Evolutionary conservation across 2,888 invertebrate species (phyloP).

Genomic region (Netelia inedita): DNA sequence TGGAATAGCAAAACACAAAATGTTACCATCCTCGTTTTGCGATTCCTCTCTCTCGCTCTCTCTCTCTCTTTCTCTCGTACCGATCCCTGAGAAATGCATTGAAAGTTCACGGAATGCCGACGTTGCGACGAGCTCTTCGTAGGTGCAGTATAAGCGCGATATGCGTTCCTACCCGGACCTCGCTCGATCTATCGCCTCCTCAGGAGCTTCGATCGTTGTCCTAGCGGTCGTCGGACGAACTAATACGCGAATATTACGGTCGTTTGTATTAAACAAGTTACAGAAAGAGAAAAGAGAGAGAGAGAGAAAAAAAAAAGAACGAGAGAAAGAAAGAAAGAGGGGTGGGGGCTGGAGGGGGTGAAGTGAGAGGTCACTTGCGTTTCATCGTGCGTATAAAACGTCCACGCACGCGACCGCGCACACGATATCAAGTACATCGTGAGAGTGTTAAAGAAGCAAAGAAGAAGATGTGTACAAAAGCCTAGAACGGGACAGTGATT

Average conservation of each 20-base stretch:
- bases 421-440: constrained; percentile 61
- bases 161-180: constrained; percentile 58
- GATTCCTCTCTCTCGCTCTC: constrained; percentile 29
- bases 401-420: constrained; percentile 66
- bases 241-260: constrained; percentile 51
- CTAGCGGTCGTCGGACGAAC: constrained; percentile 43
- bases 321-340: constrained; percentile 21
- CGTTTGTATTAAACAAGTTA: constrained; percentile 45
- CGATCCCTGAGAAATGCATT: constrained; percentile 82
- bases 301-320: not conserved
- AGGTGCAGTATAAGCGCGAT: constrained; percentile 41
- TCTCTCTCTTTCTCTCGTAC: constrained; percentile 59
- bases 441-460: constrained; percentile 56
- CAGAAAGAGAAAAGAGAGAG: not conserved
- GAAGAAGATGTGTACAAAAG: not conserved
- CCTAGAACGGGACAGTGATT: not conserved
- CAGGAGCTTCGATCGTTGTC: constrained; percentile 19
- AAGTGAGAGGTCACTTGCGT: constrained; percentile 73
- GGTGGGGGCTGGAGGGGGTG: too few species aligned
- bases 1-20: constrained; percentile 81
- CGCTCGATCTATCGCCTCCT: constrained; percentile 55
- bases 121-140: constrained; percentile 18
- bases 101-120: constrained; percentile 82
- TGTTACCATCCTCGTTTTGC: constrained; percentile 63
- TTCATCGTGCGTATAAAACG: constrained; percentile 76